Base-by-base conservation (phyloP, 2,113 vertebrate species). In the Lepus americanus region DNA sequence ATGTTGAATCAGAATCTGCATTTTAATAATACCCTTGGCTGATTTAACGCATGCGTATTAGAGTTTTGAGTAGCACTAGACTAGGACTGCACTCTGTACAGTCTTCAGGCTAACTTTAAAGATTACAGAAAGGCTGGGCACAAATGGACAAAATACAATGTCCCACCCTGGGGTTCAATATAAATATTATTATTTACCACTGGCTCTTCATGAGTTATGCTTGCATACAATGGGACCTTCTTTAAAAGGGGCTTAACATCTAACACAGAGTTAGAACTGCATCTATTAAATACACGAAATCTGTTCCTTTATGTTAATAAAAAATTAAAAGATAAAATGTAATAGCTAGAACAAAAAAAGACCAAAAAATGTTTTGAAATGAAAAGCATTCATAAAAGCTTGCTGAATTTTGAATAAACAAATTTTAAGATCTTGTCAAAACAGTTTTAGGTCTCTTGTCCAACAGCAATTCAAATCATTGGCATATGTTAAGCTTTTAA, bases 321-420 rank as follows among this genome's bases (percentile, higher is more conserved):
- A 44, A 44, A 44, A 44, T 44, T 44, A 44, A 44, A 44, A 44
- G 44, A 44, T 44, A 44, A 44, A 44, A 44, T 44, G 44, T 7
- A 44, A 44, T 44, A 44, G 44, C 44, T 44, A 7, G 44, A 44
- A 44, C 44, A 44, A 44, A 44, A 44, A 44, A 79, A 86, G 19
- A 84, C 25, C 39, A 53, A 86, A 69, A 33, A 70, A 36, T 39
- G 89, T 55, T 92, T 91, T 83, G 44, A 90, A 95, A 67, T 77
- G 10, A 19, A 79, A 95, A 90, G 51, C 63, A 91, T 9, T 55
- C 31, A 76, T 25, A 81, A 87, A 92, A 88, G 51, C 33, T 55
- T 91, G 95, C 31, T 92, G 29, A 89, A 70, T 92, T 95, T 59
- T 95, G 81, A 92, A 83, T 84, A 94, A 83, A 72, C 17, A 63